Evolutionary conservation across 2,888 invertebrate species (phyloP).

Genomic region (Spisula subtruncata): DNA sequence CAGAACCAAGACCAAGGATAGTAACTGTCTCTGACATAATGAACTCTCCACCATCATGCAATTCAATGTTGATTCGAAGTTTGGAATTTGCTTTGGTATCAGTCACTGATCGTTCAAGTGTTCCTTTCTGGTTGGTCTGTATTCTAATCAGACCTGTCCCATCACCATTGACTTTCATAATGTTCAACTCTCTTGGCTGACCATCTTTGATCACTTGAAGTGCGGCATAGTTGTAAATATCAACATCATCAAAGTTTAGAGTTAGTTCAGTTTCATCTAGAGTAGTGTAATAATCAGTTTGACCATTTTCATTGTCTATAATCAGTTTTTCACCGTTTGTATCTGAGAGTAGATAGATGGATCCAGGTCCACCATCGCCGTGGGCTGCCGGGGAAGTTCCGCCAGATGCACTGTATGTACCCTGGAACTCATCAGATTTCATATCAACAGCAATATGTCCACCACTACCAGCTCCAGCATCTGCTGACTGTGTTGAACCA

Average conservation of each 20-base stretch:
- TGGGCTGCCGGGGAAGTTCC: constrained; percentile 72
- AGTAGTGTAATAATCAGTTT: constrained; percentile 77
- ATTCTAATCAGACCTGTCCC: constrained; percentile 80
- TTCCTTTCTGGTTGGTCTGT: constrained; percentile 77
- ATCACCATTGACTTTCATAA: constrained; percentile 79
- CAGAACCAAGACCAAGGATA: constrained; percentile 76
- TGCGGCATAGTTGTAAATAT: constrained; percentile 80
- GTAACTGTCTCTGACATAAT: constrained; percentile 80
- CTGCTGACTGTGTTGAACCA: constrained; percentile 68
- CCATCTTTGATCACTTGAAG: constrained; percentile 77
- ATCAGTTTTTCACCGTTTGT: constrained; percentile 73
- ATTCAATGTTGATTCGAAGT: constrained; percentile 79
- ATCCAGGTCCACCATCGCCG: constrained; percentile 80
- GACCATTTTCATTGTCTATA: constrained; percentile 79
- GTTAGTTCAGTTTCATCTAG: constrained; percentile 72
- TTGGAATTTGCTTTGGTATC: constrained; percentile 75
- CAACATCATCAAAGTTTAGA: constrained; percentile 74
- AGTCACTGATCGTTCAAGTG: constrained; percentile 74
- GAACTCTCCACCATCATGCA: constrained; percentile 82
- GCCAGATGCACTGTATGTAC: constrained; percentile 72
- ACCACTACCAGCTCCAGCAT: constrained; percentile 80
- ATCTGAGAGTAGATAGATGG: constrained; percentile 73
- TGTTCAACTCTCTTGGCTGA: constrained; percentile 72
- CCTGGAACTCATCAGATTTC: constrained; percentile 69
- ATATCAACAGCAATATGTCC: constrained; percentile 77